A percentile compares a stretch with the other conserved stretches of the same genome.
phyloP scores from a whole-genome alignment of 2,113 vertebrate species.

The Vombatus ursinus region DNA sequence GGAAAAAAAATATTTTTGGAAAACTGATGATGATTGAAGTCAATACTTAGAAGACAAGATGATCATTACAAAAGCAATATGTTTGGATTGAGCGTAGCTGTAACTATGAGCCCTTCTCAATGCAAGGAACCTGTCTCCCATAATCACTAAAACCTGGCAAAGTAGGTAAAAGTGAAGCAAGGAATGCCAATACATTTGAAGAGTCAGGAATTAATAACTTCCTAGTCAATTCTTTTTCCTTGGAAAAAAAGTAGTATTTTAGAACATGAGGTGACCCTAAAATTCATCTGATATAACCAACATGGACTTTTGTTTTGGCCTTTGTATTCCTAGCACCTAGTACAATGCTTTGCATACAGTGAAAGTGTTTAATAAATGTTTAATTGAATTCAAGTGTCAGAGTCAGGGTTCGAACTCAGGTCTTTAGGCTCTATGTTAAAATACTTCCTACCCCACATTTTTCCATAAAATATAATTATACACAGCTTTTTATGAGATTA shows the following conservation, averaged over 20 bases:
- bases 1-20: slow-evolving; percentile 77
- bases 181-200: neutral
- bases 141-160: neutral
- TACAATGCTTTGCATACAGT: neutral
- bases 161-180: neutral
- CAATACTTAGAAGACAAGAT: slow-evolving; percentile 45
- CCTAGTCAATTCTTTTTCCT: neutral
- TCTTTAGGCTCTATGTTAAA: neutral
- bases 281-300: neutral
- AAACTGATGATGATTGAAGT: slow-evolving; percentile 69
- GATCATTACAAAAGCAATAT: neutral
- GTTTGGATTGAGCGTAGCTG: slow-evolving; percentile 21
- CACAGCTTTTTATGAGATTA: neutral
- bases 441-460: neutral
- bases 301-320: neutral
- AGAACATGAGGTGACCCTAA: neutral
- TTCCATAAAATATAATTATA: neutral
- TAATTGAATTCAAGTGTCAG: neutral
- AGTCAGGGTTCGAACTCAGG: neutral
- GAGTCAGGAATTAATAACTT: neutral
- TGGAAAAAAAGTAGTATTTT: neutral
- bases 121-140: too few species aligned
- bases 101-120: neutral
- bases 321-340: accelerated
- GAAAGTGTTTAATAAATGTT: neutral